Base-by-base conservation (phyloP, 2,888 invertebrate species). In the Eumerus sabulonum region DNA sequence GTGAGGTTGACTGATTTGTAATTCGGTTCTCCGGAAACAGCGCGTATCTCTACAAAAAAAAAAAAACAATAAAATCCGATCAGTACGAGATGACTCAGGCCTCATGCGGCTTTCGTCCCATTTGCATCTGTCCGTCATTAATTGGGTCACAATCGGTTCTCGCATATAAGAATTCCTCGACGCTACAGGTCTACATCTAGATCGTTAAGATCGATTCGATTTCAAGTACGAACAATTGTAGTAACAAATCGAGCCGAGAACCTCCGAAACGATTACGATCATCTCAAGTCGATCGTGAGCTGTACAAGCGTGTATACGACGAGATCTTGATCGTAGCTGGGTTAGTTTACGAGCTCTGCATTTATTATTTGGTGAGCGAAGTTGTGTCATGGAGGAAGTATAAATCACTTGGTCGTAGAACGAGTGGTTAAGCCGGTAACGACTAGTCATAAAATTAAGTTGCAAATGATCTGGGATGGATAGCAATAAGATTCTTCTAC, bases 1-100 rank as follows among this genome's bases (percentile, higher is more conserved):
- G 88, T 89, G 74, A 89, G 85, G 85, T 89, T 88, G 62, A 89
- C 88, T 56, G 89, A 89, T 84, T 87, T 87, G 84, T 89, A 89
- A 84, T 88, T 87, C 77, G 89, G 89, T 84, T 89, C 89, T 74
- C 89, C 89, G 70, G 88, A 87, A 70, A 89, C 85, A 70, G 86
- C 86, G 83, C 86, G 88, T 82, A 89, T 89, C 85, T 89, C 89
- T 89, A 77, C 35, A n/a, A n/a, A n/a, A 82, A 67, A 11, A 62
- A 72, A 7, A 72, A 60, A 56, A 9, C 40, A 27, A 27, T 27
- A 40, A 40, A 40, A n/a, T n/a, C 27, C 27, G 27, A 27, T 27
- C 27, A 27, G 27, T 27, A 27, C 27, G 27, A 27, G n/a, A n/a
- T 66, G 64, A 67, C 42, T 59, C 50, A 57, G 51, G 5, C n/a